These are phyloP conservation scores for Lycodopsis pacificus DNA, from an alignment of 2,797 vertebrate genomes.

Conservation along the genomic window DNA sequence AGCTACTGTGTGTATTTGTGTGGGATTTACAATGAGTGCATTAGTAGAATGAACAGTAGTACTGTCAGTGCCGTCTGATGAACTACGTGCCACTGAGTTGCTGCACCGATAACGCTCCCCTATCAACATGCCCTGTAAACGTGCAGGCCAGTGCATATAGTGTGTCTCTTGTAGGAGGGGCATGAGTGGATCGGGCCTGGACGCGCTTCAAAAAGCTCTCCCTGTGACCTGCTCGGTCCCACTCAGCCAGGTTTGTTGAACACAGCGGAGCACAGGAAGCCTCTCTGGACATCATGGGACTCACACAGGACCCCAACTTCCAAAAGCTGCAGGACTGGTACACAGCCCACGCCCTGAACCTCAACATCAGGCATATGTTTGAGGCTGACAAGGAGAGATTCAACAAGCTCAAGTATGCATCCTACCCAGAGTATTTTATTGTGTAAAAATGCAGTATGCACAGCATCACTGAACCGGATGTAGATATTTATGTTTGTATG, in stretches of 20 bases:
- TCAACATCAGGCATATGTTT: conserved; percentile 92
- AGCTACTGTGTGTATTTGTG: neutral
- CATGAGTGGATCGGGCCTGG: conserved; percentile 31
- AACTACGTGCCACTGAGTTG: conserved; percentile 1
- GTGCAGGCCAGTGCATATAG: conserved; percentile 41
- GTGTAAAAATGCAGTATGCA: neutral
- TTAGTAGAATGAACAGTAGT: neutral
- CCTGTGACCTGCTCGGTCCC: conserved; percentile 43
- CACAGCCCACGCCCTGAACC: conserved; percentile 81
- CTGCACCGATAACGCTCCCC: neutral
- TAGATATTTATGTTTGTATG: neutral
- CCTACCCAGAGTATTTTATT: neutral
- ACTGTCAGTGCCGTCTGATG: neutral
- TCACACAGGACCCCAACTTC: conserved; percentile 88
- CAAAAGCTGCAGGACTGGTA: conserved; percentile 91
- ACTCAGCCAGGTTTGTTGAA: conserved; percentile 69
- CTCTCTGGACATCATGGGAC: conserved; percentile 82
- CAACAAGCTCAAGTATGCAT: conserved; percentile 89
- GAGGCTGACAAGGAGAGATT: conserved; percentile 90
- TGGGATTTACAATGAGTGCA: neutral
- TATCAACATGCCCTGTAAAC: conserved; percentile 18
- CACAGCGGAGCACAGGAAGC: conserved; percentile 67
- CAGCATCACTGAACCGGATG: neutral
- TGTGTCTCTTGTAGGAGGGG: conserved; percentile 74
- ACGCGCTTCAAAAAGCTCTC: conserved; percentile 71